Base-by-base conservation (phyloP, 35 echinoderm and acorn worm species). In the Eucidaris tribuloides region DNA sequence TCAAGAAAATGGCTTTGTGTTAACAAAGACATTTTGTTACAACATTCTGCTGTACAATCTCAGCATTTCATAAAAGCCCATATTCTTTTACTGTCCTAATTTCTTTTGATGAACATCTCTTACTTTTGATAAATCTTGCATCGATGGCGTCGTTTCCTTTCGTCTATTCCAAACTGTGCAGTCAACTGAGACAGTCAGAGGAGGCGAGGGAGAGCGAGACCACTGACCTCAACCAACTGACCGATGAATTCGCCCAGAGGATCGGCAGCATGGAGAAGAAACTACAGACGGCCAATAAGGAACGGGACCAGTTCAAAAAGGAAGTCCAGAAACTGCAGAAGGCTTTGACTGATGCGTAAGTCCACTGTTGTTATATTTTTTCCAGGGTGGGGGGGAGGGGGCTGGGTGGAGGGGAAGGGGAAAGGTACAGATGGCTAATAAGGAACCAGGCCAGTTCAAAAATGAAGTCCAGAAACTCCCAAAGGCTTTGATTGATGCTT, bases 231-330 rank as follows among this genome's bases (percentile, higher is more conserved):
- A 82, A 65, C 32, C 54, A 80, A 15, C 62, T 97, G 27, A 97
- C 94, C 3, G 83, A 91, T 63, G 94, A 97, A 62, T 97, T 97
- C 82, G 92, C 94, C 0, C 80, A 97, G 56, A 70, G 94, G 34
- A 89, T 97, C 18, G 74, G 80, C 5, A 71, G 78, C 13, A 97
- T 97, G 94, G 94, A 97, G 59, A 97, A 84, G 65, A 97, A 97
- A 54, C 63, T 97, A 38, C 94, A 97, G 31, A 42, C 58, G 19
- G 72, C 89, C 20, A 74, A 74, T 23, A 38, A 40, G 80, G 92
- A 96, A 45, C 76, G 92, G 58, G 92, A 96, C 45, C 72, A 40
- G 18, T 62, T 90, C 63, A 96, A 90, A 78, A 90, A 90, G 80
- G 92, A 96, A 45, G 72, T 88, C 0, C 87, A 86, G 44, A 85